Base-by-base conservation (phyloP, 1,140 invertebrate genomes). In the Pectinophora gossypiella region DNA sequence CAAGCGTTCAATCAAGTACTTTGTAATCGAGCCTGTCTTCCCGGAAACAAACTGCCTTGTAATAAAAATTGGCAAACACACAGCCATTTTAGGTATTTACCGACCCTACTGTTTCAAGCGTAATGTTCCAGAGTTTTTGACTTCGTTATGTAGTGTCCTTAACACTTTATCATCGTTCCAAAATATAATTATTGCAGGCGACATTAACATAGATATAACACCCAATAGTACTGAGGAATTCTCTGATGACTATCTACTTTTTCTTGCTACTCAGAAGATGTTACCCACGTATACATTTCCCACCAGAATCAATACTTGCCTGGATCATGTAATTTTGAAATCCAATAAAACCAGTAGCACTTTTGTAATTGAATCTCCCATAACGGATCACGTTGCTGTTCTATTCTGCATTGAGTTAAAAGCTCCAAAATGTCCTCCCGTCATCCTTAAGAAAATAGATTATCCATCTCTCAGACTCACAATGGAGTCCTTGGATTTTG, bases 251-350 rank as follows among this genome's bases (percentile, higher is more conserved):
- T 55, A 55, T 23, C 16, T 55, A 20, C 16, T 45, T 45, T 20
- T 49, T 15, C 16, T 40, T 7, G 2, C 21, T 6, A 6, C 5
- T 12, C 23, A 27, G 5, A 12, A 12, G 23, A 48, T 35, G 52
- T 15, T 54, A 4, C 45, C 52, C 32, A 21, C 45, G 12, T 22
- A 49, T 45, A 20, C 16, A 12, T n/a, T 40, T 4, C 38, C 48
- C 2, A 49, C 53, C 19, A 55, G 46, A 27, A 4, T 13, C 19
- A 48, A 35, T 20, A 20, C 19, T 7, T 55, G 53, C 50, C 19
- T 55, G 12, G 46, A 49, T 23, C 48, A 49, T 36, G 23, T 50
- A 3, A 44, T 55, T 5, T 2, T 46, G 15, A 55, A 55, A 45
- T 32, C 27, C 19, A 18, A 38, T 2, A 27, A n/a, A 21, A 20